Conservation (phyloP, 2,888 invertebrate genomes). For the Alsophila aescularia region DNA sequence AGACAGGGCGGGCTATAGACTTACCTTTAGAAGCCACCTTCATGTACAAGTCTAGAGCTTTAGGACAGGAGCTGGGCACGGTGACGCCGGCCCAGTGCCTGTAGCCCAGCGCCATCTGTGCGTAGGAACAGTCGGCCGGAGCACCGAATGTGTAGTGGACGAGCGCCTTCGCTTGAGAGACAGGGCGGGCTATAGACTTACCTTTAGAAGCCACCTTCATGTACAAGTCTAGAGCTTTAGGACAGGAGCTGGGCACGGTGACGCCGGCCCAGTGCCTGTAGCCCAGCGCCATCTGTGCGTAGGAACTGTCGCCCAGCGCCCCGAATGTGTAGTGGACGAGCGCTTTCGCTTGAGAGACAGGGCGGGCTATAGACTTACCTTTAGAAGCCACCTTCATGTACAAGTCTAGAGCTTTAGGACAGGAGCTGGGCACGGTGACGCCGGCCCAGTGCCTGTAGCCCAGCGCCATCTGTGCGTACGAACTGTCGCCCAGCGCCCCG, state of each 20-base stretch:
- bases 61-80: too few relatives aligned
- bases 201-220: conserved; percentile 95
- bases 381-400: conserved; percentile 96
- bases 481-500: conserved; percentile 95
- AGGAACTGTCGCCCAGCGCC: conserved; percentile 95
- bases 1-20: too few relatives aligned
- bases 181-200: too few relatives aligned
- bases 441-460: conserved; percentile 98
- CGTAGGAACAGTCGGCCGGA: too few relatives aligned
- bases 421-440: conserved; percentile 93
- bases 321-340: conserved; percentile 96
- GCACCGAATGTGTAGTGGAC: too few relatives aligned
- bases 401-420: conserved; percentile 95
- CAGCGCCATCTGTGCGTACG: conserved; percentile 97
- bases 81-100: too few relatives aligned
- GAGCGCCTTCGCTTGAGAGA: too few relatives aligned
- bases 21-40: too few relatives aligned
- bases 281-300: conserved; percentile 98
- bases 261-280: conserved; percentile 97
- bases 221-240: conserved; percentile 95
- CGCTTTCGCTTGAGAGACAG: too few relatives aligned
- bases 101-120: too few relatives aligned
- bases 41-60: too few relatives aligned
- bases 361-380: too few relatives aligned
- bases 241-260: conserved; percentile 94